Evolutionary conservation across 1,140 invertebrate genomes (phyloP).

Genomic region (Calycopis cecrops): DNA sequence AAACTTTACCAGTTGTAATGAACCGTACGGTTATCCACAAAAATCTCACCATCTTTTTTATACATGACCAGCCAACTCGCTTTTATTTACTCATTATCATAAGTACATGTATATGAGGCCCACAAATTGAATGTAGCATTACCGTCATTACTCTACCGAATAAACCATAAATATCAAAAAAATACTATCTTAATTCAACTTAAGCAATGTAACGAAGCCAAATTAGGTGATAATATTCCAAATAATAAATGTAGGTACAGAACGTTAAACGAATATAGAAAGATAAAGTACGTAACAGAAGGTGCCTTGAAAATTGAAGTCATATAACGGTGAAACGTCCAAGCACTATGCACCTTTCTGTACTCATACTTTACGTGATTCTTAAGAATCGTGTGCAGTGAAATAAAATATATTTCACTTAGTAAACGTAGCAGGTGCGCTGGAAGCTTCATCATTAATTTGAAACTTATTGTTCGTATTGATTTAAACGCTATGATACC

Average conservation of each 20-base stretch:
- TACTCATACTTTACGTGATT: slow-evolving; percentile 27
- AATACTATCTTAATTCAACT: no score
- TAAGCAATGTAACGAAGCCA: no score
- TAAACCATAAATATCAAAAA: no score
- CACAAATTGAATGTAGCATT: no score
- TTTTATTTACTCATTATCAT: no score
- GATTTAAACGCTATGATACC: not conserved
- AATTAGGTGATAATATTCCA: slow-evolving; percentile 11
- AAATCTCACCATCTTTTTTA: no score
- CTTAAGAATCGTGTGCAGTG: slow-evolving; percentile 23
- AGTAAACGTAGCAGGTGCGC: not conserved
- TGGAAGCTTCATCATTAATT: slow-evolving; percentile 4
- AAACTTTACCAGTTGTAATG: no score
- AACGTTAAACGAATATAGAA: slow-evolving; percentile 8
- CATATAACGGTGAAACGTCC: slow-evolving; percentile 23
- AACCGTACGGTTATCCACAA: no score
- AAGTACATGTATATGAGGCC: no score
- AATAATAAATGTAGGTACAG: not conserved
- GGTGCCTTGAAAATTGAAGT: slow-evolving; percentile 28
- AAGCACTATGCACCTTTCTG: slow-evolving; percentile 19
- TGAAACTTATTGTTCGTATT: slow-evolving; percentile 9
- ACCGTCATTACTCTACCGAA: no score
- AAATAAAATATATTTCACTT: slow-evolving; percentile 22
- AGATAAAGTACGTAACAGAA: slow-evolving; percentile 23
- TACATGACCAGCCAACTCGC: no score